These are phyloP conservation scores for Aleadryas rufinucha DNA, from an alignment of 2,113 vertebrate genomes.

Conservation along the genomic window DNA sequence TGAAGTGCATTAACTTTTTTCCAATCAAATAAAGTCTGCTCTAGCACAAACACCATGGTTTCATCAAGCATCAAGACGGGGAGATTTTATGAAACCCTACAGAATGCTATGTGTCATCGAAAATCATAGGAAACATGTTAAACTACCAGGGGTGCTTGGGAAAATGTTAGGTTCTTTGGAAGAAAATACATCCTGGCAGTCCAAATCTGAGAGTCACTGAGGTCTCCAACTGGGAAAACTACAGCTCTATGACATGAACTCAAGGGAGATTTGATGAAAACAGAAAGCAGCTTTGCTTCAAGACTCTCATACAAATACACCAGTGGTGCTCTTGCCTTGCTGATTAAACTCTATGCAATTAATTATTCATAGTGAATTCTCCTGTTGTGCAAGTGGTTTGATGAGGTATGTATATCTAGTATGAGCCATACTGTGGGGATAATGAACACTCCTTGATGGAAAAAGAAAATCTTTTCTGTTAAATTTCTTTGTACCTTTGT, in stretches of 20 bases:
- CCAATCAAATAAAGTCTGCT: not conserved
- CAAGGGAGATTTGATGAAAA: not conserved
- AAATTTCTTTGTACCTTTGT: not conserved
- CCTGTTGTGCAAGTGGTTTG: not conserved
- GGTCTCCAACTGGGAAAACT: not conserved
- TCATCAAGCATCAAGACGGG: not conserved
- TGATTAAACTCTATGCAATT: slow-evolving; percentile 39
- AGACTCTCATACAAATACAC: not conserved
- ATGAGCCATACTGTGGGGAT: not conserved
- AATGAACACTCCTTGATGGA: not conserved
- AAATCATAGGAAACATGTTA: not conserved
- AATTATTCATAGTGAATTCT: slow-evolving; percentile 47
- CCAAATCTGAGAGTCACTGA: not conserved
- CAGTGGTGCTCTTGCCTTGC: not conserved
- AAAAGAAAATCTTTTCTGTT: not conserved
- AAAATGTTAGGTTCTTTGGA: not conserved
- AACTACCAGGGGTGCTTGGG: not conserved
- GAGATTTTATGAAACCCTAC: not conserved
- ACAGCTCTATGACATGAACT: not conserved
- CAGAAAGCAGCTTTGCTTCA: not conserved
- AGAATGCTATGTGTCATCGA: not conserved
- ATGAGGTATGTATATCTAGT: slow-evolving; percentile 32
- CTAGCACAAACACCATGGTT: not conserved
- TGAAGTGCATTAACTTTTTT: not conserved
- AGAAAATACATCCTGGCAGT: not conserved